Percentiles rank a stretch among this genome's conserved stretches.
Evolutionary conservation across 92 coral and sea anemone species (phyloP).

Genomic region (Epizoanthus scotinus): DNA sequence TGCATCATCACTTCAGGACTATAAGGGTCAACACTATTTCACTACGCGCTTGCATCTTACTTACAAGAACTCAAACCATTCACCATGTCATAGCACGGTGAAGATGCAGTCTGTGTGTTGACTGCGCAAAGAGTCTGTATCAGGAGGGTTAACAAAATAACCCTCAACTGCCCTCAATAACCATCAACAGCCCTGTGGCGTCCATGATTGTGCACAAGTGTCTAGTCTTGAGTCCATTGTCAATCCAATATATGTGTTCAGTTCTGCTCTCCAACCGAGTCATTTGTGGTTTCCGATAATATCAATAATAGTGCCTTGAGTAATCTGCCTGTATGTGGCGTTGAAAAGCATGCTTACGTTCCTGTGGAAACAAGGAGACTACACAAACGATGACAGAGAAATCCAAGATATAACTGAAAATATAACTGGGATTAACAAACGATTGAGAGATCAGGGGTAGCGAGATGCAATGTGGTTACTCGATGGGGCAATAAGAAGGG

Average conservation of each 20-base stretch:
- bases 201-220: background rate
- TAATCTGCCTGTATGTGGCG: background rate
- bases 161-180: constrained; percentile 30
- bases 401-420: too few species aligned
- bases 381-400: background rate
- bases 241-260: background rate
- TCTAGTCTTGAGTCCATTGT: background rate
- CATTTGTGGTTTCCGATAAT: background rate
- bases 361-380: constrained; percentile 13
- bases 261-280: background rate
- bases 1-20: background rate
- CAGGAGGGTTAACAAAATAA: constrained; percentile 35
- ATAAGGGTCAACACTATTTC: background rate
- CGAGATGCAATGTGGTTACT: too few species aligned
- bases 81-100: background rate
- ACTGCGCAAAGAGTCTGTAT: constrained; percentile 4
- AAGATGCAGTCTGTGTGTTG: background rate
- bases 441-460: too few species aligned
- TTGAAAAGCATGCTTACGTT: background rate
- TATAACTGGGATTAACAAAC: too few species aligned
- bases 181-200: background rate
- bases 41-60: constrained; percentile 31
- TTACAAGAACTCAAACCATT: constrained; percentile 16
- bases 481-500: background rate
- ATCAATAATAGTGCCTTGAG: background rate